Base-by-base conservation (phyloP, 2,113 vertebrate species). In the Grantiella picta region DNA sequence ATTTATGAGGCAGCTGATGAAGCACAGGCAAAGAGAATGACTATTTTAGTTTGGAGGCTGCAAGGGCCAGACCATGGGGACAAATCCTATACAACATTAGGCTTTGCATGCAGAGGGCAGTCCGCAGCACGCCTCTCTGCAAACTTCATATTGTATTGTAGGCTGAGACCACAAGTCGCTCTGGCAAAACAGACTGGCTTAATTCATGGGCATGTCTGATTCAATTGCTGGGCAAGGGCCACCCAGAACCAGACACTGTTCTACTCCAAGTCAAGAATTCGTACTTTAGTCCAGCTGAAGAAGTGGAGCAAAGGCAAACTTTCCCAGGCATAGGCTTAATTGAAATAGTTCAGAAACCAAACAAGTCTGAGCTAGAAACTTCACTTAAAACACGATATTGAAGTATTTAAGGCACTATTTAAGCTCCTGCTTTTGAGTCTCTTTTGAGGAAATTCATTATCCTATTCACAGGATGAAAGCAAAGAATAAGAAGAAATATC, bases 71-170 rank as follows among this genome's bases (percentile, higher is more conserved):
- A 61, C 5, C 12, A 21, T 31, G 7, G 31, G 15, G 40, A 49
- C 13, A 91, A 77, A 70, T 35, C 14, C 38, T n/a, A 31, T 7
- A 15, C 0, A 0, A 3, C 14, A 33, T 10, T 2, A 9, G 22
- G 10, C 5, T n/a, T 28, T 80, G 19, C 0, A 1, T 57, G 64
- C 24, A 65, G 49, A 8, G 64, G 7, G 13, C 56, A 63, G 16
- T 28, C 8, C 27, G 31, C 20, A 66, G 15, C n/a, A 56, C 0
- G 0, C 5, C 3, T 28, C 17, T 57, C 40, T n/a, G n/a, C 16
- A 89, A 24, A 49, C 6, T 35, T 83, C 13, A 3, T 14, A 9
- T 8, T 31, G 12, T 33, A 4, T 29, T 56, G 18, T 15, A 24
- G 29, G 7, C 24, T 84, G 47, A 44, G 9, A 29, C 11, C 22